Evolutionary conservation across 30 jellyfish, hydroid and myxozoan genomes (phyloP).

Genomic region (Sanderia malayensis): DNA sequence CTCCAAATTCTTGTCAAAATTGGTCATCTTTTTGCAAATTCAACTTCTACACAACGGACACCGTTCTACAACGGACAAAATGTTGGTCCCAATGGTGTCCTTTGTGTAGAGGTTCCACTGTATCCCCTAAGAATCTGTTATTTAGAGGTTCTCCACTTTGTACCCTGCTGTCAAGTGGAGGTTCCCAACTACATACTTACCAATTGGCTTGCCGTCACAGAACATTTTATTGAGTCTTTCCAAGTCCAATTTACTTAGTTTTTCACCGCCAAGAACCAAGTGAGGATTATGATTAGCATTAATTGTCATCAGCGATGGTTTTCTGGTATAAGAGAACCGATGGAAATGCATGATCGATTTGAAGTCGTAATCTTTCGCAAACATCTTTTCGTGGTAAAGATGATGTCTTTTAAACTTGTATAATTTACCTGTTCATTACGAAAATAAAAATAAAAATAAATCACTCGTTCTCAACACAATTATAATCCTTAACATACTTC

Average conservation of each 20-base stretch:
- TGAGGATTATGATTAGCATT: slow-evolving; percentile 26
- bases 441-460: too few relatives aligned
- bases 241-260: slow-evolving; percentile 29
- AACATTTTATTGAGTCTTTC: slow-evolving; percentile 40
- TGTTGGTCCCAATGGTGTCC: too few relatives aligned
- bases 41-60: too few relatives aligned
- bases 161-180: background rate
- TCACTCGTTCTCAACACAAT: too few relatives aligned
- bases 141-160: too few relatives aligned
- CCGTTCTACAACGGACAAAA: too few relatives aligned
- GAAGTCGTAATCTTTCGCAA: slow-evolving; percentile 30
- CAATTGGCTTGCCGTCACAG: slow-evolving; percentile 3
- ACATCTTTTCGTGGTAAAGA: slow-evolving; percentile 33
- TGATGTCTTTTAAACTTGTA: slow-evolving; percentile 29
- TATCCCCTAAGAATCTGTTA: too few relatives aligned
- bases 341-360: slow-evolving; percentile 35
- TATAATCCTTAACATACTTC: too few relatives aligned
- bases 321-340: slow-evolving; percentile 4
- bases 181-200: background rate
- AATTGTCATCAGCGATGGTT: background rate
- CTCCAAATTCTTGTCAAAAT: too few relatives aligned
- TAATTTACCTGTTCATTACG: slow-evolving; percentile 32
- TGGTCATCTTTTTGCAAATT: too few relatives aligned
- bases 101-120: background rate
- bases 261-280: slow-evolving; percentile 28